phyloP scores from a whole-genome alignment of 92 coral and sea anemone species.

The Meandrina meandrites region DNA sequence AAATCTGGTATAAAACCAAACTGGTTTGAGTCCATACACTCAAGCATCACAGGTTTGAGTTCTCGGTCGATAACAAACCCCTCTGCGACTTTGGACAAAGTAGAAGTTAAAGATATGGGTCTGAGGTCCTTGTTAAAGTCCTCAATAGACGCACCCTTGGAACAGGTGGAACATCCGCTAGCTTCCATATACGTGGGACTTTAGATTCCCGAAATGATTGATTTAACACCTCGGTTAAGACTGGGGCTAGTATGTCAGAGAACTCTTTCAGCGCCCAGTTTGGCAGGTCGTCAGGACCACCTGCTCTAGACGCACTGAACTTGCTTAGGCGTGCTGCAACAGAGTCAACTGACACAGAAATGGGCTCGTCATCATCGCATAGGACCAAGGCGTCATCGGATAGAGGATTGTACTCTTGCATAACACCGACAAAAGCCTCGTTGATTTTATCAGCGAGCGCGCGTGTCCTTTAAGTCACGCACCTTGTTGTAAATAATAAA shows the following conservation, averaged over 20 bases:
- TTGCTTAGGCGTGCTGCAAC: no score
- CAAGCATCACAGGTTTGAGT: constrained; percentile 40
- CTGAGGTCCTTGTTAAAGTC: constrained; percentile 46
- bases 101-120: constrained; percentile 38
- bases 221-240: no score
- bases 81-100: no score
- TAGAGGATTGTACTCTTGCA: constrained; percentile 39
- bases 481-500: no score
- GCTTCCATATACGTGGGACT: no score
- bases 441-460: constrained; percentile 48
- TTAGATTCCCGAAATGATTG: no score
- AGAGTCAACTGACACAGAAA: constrained; percentile 13
- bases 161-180: no score
- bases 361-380: constrained; percentile 36
- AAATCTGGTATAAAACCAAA: constrained; percentile 57
- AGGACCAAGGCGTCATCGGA: constrained; percentile 21
- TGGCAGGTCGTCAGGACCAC: constrained; percentile 32
- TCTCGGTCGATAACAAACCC: constrained; percentile 35
- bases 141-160: no score
- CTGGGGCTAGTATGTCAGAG: no score
- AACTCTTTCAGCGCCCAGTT: constrained; percentile 38
- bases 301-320: constrained; percentile 38
- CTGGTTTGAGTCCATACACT: constrained; percentile 27
- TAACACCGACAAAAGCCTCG: constrained; percentile 44
- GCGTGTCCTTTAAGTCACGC: no score